Conservation (phyloP, 2,113 vertebrate genomes). For the Microcebus jonahi region DNA sequence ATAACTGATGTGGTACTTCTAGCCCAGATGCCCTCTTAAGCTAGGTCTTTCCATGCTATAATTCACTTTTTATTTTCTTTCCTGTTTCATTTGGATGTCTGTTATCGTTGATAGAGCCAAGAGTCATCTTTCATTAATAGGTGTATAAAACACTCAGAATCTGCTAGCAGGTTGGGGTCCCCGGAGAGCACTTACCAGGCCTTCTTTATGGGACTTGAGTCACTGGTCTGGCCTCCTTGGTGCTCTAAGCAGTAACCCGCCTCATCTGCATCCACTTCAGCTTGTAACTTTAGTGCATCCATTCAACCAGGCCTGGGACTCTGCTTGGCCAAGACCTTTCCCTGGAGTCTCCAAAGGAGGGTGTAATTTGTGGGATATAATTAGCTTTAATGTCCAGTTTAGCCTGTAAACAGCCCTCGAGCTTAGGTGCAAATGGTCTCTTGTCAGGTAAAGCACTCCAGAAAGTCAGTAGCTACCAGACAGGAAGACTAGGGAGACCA, state of each 20-base stretch:
- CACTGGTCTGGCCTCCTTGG: background rate
- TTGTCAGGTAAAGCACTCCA: background rate
- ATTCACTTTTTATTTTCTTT: background rate
- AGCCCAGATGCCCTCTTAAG: background rate
- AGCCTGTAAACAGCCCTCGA: background rate
- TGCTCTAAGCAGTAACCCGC: background rate
- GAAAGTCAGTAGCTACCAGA: background rate
- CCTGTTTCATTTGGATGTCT: background rate
- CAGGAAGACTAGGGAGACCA: background rate
- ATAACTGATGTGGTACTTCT: background rate
- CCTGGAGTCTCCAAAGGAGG: background rate
- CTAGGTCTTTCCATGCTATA: background rate
- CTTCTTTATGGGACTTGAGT: background rate
- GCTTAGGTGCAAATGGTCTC: background rate
- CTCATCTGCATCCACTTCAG: background rate
- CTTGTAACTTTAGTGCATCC: background rate
- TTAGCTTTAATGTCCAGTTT: background rate
- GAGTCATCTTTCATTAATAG: background rate
- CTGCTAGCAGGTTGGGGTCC: background rate
- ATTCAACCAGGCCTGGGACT: accelerated
- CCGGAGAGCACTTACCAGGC: background rate
- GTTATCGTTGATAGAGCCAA: background rate
- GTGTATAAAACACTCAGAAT: background rate
- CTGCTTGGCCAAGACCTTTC: background rate
- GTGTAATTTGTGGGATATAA: background rate